Base-by-base conservation (phyloP, 2,888 invertebrate species). In the Pseudococcus viburni region DNA sequence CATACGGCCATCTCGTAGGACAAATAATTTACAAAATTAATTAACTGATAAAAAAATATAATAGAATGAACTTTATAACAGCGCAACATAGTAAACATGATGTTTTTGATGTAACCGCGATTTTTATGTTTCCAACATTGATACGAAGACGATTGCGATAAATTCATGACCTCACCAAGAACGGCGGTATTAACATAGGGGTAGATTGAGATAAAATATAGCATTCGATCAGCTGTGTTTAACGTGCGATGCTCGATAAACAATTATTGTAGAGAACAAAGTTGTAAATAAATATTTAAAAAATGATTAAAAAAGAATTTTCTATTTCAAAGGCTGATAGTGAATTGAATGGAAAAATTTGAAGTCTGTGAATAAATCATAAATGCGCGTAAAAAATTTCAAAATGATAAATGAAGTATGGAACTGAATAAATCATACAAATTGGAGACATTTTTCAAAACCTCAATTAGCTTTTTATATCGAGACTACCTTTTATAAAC, bases 151-250 rank as follows among this genome's bases (percentile, higher is more conserved):
- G 15, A 55, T 55, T 55, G 55, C 55, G 55, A 55, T 55, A 55
- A 55, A 55, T 55, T n/a, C 55, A 55, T 55, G 55, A 55, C 55
- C 55, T 55, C n/a, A n/a, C 55, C 55, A 55, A 55, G 55, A 1
- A 55, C n/a, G 55, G 55, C 55, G 55, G 55, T 55, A 55, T 55
- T 55, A 55, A 55, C 55, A n/a, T 55, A 55, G n/a, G 55, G 55
- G 55, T 55, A 55, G 42, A 42, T 42, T 33, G 26, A 42, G 55
- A 15, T 55, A 55, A 4, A 55, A 55, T n/a, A n/a, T 17, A 12
- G 17, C 5, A 51, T 51, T 51, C 12, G n/a, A n/a, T 55, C 17
- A 55, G 55, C 55, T 15, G 4, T 55, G 6, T n/a, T n/a, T 55
- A 55, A 55, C 55, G 55, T 55, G n/a, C n/a, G n/a, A n/a, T n/a